These are phyloP conservation scores for Euphysa ruthae DNA, from an alignment of 30 jellyfish, hydroid and myxozoan genomes.

Conservation along the genomic window DNA sequence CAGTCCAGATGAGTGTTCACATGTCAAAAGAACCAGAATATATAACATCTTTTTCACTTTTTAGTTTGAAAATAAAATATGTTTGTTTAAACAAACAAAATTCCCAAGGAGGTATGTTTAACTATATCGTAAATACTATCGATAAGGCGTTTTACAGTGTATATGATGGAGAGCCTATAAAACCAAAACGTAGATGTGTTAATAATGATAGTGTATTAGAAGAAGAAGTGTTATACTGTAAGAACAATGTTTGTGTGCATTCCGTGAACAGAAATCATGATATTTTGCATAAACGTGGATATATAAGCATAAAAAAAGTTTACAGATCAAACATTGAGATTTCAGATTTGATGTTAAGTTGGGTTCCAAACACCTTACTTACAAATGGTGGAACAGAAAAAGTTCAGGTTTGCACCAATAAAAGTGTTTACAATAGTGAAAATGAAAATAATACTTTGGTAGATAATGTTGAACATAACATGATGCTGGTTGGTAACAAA, in stretches of 20 bases:
- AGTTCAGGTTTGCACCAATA: neutral
- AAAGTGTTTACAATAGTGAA: conserved; percentile 12
- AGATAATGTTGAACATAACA: neutral
- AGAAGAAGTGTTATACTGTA: conserved; percentile 77
- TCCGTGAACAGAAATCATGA: neutral
- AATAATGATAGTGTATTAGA: conserved; percentile 8
- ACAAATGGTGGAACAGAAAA: conserved; percentile 45
- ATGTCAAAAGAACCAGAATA: no score
- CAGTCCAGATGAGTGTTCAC: no score
- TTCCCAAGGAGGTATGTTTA: conserved; percentile 1
- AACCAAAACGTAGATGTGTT: neutral
- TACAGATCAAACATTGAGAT: conserved; percentile 15
- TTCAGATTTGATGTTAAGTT: conserved; percentile 55
- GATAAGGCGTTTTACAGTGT: conserved; percentile 29
- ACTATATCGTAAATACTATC: neutral
- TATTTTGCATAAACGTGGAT: conserved; percentile 64
- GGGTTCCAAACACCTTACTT: conserved; percentile 83
- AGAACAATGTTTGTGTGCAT: conserved; percentile 86
- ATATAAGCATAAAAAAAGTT: conserved; percentile 48
- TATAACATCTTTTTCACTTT: no score
- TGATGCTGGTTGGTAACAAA: neutral
- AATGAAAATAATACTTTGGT: neutral
- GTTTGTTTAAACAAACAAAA: neutral
- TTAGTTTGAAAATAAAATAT: no score
- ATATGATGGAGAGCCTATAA: conserved; percentile 70